Conservation (phyloP, 1,140 invertebrate species). For the Achatina immaculata region DNA sequence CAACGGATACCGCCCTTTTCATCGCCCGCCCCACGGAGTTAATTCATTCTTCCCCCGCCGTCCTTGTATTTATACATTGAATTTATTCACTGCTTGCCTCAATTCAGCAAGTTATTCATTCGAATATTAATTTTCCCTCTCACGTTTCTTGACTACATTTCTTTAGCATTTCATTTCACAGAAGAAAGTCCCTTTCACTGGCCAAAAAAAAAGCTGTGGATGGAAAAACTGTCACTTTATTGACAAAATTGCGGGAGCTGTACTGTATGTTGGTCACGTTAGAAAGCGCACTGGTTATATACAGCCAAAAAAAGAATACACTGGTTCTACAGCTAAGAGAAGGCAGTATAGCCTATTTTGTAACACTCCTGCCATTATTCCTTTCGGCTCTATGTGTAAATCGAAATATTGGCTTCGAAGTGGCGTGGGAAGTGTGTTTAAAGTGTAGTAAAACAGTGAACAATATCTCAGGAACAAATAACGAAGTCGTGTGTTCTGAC, state of each 20-base stretch:
- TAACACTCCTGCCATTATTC: too few relatives aligned
- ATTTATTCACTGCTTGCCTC: background rate
- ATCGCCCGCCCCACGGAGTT: background rate
- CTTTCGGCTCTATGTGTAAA: too few relatives aligned
- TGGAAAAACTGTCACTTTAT: background rate
- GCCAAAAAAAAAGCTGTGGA: background rate
- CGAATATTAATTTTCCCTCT: conserved; percentile 5
- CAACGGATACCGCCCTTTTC: background rate
- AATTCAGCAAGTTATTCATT: background rate
- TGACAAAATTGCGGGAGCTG: background rate
- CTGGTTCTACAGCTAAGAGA: background rate
- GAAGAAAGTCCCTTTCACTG: background rate
- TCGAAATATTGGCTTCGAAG: too few relatives aligned
- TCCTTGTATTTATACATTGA: background rate
- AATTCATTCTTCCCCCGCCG: background rate
- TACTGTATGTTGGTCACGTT: background rate
- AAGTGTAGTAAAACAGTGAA: too few relatives aligned
- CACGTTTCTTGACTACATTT: background rate
- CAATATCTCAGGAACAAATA: too few relatives aligned
- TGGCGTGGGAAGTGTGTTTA: too few relatives aligned
- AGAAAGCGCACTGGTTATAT: background rate
- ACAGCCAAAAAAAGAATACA: background rate
- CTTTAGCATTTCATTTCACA: background rate
- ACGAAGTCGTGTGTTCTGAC: too few relatives aligned
- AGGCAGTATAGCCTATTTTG: too few relatives aligned